These are phyloP conservation scores for Rhea americana DNA, from an alignment of 2,113 vertebrate genomes.

Conservation along the genomic window DNA sequence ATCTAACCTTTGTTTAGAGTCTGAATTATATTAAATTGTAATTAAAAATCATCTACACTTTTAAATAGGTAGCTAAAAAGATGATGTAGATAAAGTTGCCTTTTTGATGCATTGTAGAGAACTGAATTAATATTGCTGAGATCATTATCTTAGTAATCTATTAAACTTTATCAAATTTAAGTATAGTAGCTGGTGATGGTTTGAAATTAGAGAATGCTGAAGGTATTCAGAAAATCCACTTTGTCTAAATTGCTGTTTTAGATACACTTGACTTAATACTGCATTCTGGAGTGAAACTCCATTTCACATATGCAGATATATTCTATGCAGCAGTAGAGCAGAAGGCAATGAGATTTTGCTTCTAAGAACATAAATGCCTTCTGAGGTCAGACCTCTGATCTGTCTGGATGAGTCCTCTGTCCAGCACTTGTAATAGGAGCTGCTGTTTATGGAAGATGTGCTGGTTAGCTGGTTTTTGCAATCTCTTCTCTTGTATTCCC, in stretches of 20 bases:
- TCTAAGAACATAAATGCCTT: background rate
- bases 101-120: background rate
- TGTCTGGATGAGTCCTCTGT: background rate
- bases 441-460: background rate
- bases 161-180: background rate
- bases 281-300: background rate
- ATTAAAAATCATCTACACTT: background rate
- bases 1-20: background rate
- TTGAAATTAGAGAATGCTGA: background rate
- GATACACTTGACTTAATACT: background rate
- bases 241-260: background rate
- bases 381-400: rapidly evolving
- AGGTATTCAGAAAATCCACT: background rate
- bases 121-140: background rate
- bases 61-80: background rate
- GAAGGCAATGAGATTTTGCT: background rate
- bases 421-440: background rate
- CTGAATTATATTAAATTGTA: background rate
- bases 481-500: background rate
- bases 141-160: background rate
- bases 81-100: background rate
- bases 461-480: background rate
- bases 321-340: background rate
- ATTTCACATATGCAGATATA: background rate
- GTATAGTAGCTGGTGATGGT: background rate